A percentile compares a stretch with the other conserved stretches of the same genome.
phyloP scores from a whole-genome alignment of 2,888 invertebrate genomes.

The Zele albiditarsus region DNA sequence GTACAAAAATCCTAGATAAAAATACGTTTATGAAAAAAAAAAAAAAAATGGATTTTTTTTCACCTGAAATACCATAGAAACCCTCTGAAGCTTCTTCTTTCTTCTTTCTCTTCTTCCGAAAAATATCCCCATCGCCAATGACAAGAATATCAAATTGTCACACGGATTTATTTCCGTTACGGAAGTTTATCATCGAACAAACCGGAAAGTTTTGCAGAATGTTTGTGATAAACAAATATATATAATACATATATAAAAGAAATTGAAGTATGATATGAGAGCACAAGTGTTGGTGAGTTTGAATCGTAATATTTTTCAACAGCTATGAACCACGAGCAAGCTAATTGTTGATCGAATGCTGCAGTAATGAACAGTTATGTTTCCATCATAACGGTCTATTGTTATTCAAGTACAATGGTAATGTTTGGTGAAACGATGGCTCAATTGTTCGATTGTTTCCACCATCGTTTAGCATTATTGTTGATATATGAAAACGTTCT shows the following conservation, averaged over 20 bases:
- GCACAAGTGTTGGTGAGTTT: constrained; percentile 39
- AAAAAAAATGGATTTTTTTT: no score
- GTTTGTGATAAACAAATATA: background rate
- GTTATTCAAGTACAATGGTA: constrained; percentile 66
- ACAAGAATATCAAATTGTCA: background rate
- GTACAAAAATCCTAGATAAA: no score
- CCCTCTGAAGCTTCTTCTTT: no score
- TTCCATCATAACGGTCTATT: constrained; percentile 64
- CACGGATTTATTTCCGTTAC: constrained; percentile 2
- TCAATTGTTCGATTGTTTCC: constrained; percentile 64
- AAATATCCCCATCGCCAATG: background rate
- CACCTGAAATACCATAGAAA: no score
- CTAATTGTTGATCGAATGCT: constrained; percentile 62
- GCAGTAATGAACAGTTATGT: constrained; percentile 57
- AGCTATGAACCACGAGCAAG: constrained; percentile 50
- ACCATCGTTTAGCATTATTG: constrained; percentile 50
- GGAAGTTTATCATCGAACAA: constrained; percentile 11
- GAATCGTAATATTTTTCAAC: constrained; percentile 64
- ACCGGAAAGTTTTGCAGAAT: constrained; percentile 11
- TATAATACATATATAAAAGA: background rate
- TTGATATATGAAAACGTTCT: constrained; percentile 41
- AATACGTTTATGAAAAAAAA: no score
- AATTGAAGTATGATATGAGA: constrained; percentile 3
- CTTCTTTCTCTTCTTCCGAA: background rate
- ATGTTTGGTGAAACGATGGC: constrained; percentile 63